These are phyloP conservation scores for Volucella bombylans DNA, from an alignment of 2,888 invertebrate genomes.

Conservation along the genomic window DNA sequence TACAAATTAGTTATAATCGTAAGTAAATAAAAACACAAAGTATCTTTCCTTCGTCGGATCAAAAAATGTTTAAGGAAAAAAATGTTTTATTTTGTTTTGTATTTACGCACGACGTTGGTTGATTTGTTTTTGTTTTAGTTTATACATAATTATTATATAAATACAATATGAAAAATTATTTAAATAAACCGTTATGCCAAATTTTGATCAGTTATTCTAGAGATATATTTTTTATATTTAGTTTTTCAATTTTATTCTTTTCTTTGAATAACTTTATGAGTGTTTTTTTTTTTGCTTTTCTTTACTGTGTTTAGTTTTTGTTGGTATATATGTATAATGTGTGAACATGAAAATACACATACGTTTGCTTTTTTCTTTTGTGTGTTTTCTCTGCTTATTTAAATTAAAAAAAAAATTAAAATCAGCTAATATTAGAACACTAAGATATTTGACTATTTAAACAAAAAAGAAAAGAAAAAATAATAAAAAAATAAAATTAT, in stretches of 20 bases:
- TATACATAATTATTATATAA: conserved; percentile 65
- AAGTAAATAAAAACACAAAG: conserved; percentile 39
- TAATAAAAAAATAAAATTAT: too few species aligned
- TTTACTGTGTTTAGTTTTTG: conserved; percentile 15
- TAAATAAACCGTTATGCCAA: conserved; percentile 70
- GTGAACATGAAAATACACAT: conserved; percentile 8
- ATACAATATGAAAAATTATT: conserved; percentile 73
- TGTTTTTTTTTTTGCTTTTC: conserved; percentile 23
- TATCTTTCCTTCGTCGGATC: conserved; percentile 58
- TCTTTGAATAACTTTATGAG: conserved; percentile 28
- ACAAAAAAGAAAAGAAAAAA: conserved; percentile 33
- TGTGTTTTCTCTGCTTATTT: conserved; percentile 53
- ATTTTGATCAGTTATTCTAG: conserved; percentile 53
- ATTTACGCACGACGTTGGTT: conserved; percentile 64
- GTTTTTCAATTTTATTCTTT: conserved; percentile 5
- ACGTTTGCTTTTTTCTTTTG: conserved; percentile 10
- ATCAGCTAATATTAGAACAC: conserved; percentile 71
- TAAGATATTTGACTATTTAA: conserved; percentile 73
- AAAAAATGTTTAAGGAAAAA: conserved; percentile 56
- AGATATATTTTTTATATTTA: conserved; percentile 45
- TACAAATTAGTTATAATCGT: neutral
- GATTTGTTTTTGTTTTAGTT: conserved; percentile 45
- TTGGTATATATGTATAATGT: conserved; percentile 18
- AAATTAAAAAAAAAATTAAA: conserved; percentile 65
- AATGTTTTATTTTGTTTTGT: conserved; percentile 43